Conservation (phyloP, 1,140 invertebrate species). For the Plutomurus gul region DNA sequence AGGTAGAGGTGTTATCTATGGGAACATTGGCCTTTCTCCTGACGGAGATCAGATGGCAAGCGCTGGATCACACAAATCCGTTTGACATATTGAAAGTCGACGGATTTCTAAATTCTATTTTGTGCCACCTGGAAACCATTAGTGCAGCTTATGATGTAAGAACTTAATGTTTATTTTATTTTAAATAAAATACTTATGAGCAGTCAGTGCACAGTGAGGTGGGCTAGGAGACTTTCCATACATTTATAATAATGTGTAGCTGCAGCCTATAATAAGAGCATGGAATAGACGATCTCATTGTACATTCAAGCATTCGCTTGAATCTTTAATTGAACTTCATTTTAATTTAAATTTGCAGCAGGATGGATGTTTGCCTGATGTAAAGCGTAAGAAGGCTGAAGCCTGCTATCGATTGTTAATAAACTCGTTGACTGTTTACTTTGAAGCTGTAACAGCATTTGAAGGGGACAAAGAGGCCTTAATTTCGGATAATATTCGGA, state of each 20-base stretch:
- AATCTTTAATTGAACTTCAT: not conserved
- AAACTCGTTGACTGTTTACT: slow-evolving; percentile 19
- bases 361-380: not conserved
- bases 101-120: slow-evolving; percentile 32
- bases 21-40: slow-evolving; percentile 44
- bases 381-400: slow-evolving; percentile 14
- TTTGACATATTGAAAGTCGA: slow-evolving; percentile 31
- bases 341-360: not conserved
- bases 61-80: not conserved
- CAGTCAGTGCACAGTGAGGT: no score
- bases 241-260: no score
- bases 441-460: slow-evolving; percentile 27
- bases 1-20: slow-evolving; percentile 8
- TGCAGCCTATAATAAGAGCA: no score
- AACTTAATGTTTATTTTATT: no score
- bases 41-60: slow-evolving; percentile 36
- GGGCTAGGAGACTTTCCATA: no score
- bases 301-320: not conserved
- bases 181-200: no score
- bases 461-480: not conserved
- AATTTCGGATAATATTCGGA: not conserved
- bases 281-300: no score
- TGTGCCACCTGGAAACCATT: slow-evolving; percentile 37
- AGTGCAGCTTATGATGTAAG: slow-evolving; percentile 20
- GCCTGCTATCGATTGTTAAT: slow-evolving; percentile 41